Base-by-base conservation (phyloP, 2,888 invertebrate genomes). In the Diaphora mendica region DNA sequence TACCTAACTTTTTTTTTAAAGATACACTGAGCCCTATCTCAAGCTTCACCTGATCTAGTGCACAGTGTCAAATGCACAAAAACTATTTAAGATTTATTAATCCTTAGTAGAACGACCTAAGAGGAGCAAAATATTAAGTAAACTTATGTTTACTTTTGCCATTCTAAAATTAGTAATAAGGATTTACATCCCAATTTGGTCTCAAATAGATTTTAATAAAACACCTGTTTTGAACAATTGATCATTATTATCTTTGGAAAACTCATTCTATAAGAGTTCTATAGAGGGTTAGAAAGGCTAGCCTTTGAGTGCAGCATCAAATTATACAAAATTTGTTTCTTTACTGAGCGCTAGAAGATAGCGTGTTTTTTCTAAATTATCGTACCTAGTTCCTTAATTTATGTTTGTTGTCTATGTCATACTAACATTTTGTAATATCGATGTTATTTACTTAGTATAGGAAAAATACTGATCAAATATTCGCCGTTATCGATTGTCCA, bases 141-240 rank as follows among this genome's bases (percentile, higher is more conserved):
- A 82, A 82, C 77, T 7, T 75, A 68, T 51, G 78, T 85, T 84
- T 78, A 68, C 77, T 77, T 74, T 82, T 85, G 87, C 84, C 87
- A 87, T 85, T 72, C 68, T 80, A 83, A 79, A 78, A 71, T 23
- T 85, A 85, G 84, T 74, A 73, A 76, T 83, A 81, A 82, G 80
- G 35, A 72, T 70, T 76, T 79, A 78, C 70, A 26, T 70, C 70
- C 72, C 51, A 30, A 20, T 76, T 79, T 75, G 74, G 66, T 74
- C 70, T 48, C 76, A 64, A 74, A 70, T 67, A 65, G 70, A 77
- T 82, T 77, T 75, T 66, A 71, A 72, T 74, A 15, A 73, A 64
- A 62, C 64, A 65, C 26, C 11, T 48, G 7, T 48, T 26, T 30
- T 30, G 30, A 33, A 26, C 48, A 48, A 67, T 48, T 33, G 7